Evolutionary conservation across 2,113 vertebrate genomes (phyloP), one percentile per base, ranked within the genome.

Genomic region (Scomber scombrus): DNA sequence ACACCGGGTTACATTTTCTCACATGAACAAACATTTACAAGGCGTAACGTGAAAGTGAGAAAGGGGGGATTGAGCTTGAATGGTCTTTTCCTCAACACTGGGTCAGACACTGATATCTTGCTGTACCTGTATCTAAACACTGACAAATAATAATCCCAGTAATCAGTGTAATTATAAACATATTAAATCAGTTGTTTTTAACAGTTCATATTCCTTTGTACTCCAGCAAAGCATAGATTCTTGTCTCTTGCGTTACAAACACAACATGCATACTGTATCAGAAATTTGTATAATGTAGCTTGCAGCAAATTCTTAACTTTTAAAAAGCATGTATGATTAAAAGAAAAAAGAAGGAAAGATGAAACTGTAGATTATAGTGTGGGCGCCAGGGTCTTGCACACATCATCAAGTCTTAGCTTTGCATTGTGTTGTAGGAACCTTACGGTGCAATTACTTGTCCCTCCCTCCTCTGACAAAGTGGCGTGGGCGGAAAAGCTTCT

Each of bases 401-500:
- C 91, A 91, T 91, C 92, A 91, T 93, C 93, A 93, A 89, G 85
- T 89, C 81, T 79, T 66, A 85, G 86, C 76, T 71, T 80, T 90
- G 86, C 85, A 84, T 89, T 88, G 87, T 93, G 83, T 90, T 88
- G 86, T 76, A 86, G 84, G 74, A 87, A 92, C 81, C 88, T 90
- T 88, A 90, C 58, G 85, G 85, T 87, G 88, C 91, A 86, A 93
- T 94, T 91, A 92, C 88, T 92, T 90, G 81, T 88, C 86, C 84
- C 86, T 86, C 75, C 88, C 85, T 85, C 89, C 85, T 75, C 86
- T 86, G 84, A 84, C 81, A 89, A 84, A 90, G 86, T 84, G 83
- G 88, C 45, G 89, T 91, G 86, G 91, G 93, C 15, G 80, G 86
- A 86, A 91, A 88, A 91, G 91, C 91, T 93, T 91, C 85, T 92